These are phyloP conservation scores for Hypomecis punctinalis DNA, from an alignment of 2,888 invertebrate genomes.

Conservation along the genomic window DNA sequence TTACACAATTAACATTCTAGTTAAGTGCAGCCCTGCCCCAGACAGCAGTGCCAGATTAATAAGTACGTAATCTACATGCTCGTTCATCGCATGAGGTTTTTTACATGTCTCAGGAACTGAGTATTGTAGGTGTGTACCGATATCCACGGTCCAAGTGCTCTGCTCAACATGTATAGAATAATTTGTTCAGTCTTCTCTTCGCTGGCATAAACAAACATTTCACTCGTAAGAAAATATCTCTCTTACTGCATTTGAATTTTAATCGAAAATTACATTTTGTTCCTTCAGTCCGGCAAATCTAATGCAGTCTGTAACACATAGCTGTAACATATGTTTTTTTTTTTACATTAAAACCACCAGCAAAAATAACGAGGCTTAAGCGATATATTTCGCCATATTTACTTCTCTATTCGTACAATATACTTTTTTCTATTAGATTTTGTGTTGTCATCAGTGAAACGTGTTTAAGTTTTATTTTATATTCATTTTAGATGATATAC, in stretches of 20 bases:
- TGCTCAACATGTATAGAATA: conserved; percentile 5
- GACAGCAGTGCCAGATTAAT: conserved; percentile 14
- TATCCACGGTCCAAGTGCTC: conserved; percentile 19
- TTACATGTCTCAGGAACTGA: conserved; percentile 20
- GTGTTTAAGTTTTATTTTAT: too few relatives aligned
- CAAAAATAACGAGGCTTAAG: too few relatives aligned
- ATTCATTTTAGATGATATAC: too few relatives aligned
- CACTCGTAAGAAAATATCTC: conserved; percentile 12
- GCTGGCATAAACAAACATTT: conserved; percentile 13
- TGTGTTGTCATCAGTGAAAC: too few relatives aligned
- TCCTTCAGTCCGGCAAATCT: not conserved
- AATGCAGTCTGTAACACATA: not conserved
- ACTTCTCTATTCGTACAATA: too few relatives aligned
- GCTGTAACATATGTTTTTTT: too few relatives aligned
- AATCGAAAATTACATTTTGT: conserved; percentile 19
- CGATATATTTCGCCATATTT: too few relatives aligned
- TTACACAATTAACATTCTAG: not conserved
- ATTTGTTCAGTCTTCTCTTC: conserved; percentile 5
- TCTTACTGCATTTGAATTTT: conserved; percentile 15
- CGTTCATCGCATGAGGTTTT: conserved; percentile 28
- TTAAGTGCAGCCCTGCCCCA: conserved; percentile 3
- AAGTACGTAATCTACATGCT: conserved; percentile 31
- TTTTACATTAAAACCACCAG: too few relatives aligned
- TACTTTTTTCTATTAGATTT: too few relatives aligned
- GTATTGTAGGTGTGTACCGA: conserved; percentile 21